These are phyloP conservation scores for Gorsachius magnificus DNA, from an alignment of 2,797 vertebrate species.

Conservation along the genomic window DNA sequence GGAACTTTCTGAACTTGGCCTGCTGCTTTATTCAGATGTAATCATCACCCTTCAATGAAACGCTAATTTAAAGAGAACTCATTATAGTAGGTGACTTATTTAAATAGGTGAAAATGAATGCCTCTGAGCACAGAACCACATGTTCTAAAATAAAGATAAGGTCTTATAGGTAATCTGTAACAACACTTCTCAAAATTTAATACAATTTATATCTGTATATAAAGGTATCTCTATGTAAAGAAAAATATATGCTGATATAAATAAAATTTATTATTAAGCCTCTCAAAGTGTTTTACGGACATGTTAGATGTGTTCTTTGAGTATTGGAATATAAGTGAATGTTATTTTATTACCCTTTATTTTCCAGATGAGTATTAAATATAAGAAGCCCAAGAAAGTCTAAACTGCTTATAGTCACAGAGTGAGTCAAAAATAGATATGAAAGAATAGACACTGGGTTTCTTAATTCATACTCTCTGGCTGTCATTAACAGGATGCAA, in stretches of 20 bases:
- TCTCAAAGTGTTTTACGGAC: background rate
- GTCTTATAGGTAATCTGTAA: background rate
- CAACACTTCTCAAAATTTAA: background rate
- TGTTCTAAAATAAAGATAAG: background rate
- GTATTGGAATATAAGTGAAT: background rate
- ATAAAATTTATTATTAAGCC: background rate
- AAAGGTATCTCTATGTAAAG: background rate
- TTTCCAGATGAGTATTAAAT: background rate
- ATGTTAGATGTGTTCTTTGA: background rate
- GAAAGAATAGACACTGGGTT: background rate
- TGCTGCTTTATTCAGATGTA: constrained; percentile 60
- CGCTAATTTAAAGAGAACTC: constrained; percentile 55
- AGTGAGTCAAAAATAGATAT: background rate
- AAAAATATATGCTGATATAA: background rate
- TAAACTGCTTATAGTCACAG: background rate
- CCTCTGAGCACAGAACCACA: background rate
- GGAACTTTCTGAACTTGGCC: constrained; percentile 53
- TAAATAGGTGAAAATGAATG: constrained; percentile 48
- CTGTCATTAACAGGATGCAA: background rate
- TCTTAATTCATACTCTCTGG: background rate
- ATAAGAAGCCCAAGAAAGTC: background rate
- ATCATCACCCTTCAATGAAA: constrained; percentile 52
- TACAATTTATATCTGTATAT: background rate
- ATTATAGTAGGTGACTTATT: constrained; percentile 40
- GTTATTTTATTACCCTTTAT: background rate